These are phyloP conservation scores for Drosophila recens DNA, from an alignment of 2,888 invertebrate species.

Conservation along the genomic window DNA sequence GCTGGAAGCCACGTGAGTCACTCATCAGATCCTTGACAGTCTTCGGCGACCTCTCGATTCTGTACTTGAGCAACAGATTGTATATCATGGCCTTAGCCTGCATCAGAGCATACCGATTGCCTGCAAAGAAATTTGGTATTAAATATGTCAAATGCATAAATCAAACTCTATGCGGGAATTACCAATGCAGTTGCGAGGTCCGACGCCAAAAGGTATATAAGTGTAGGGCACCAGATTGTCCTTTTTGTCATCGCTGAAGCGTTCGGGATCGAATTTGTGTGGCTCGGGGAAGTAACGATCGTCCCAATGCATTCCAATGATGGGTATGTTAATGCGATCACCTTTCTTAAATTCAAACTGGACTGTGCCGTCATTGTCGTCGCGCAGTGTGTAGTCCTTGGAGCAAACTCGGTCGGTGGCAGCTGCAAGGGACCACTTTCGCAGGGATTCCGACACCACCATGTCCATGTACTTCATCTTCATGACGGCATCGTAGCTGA, in stretches of 20 bases:
- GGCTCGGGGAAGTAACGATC: conserved; percentile 86
- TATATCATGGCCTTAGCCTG: conserved; percentile 76
- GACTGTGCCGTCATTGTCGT: conserved; percentile 85
- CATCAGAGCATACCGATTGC: conserved; percentile 78
- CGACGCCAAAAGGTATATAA: conserved; percentile 87
- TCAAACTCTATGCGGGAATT: conserved; percentile 2
- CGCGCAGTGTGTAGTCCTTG: conserved; percentile 85
- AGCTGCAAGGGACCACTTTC: conserved; percentile 86
- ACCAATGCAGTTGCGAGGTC: conserved; percentile 88
- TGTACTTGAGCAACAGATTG: conserved; percentile 69
- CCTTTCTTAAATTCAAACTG: conserved; percentile 86
- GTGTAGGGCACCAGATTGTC: conserved; percentile 84
- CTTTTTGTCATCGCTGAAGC: conserved; percentile 87
- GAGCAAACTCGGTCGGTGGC: conserved; percentile 86
- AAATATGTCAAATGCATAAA: background rate
- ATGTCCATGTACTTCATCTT: conserved; percentile 88
- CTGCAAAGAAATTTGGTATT: conserved; percentile 27
- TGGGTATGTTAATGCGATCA: conserved; percentile 85
- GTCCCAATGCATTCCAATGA: conserved; percentile 85
- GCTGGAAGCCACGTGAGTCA: conserved; percentile 62
- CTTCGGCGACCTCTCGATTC: conserved; percentile 64
- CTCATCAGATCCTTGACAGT: conserved; percentile 67
- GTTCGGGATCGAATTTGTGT: conserved; percentile 86
- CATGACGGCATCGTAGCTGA: conserved; percentile 86
- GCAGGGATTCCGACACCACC: conserved; percentile 87